phyloP scores from a whole-genome alignment of 2,113 vertebrate species.

The Picathartes gymnocephalus region DNA sequence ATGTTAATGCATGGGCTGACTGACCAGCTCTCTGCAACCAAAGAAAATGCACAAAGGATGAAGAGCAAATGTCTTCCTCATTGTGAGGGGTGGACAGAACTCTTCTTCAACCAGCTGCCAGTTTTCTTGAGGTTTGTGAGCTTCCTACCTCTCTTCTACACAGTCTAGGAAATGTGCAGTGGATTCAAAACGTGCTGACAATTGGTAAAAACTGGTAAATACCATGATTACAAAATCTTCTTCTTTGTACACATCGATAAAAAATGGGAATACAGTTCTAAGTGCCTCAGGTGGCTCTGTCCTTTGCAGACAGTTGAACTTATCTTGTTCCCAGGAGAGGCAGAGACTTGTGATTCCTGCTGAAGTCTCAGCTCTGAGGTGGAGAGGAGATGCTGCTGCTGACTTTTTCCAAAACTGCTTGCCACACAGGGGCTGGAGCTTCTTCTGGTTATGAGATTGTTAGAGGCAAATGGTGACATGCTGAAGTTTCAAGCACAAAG shows the following conservation, averaged over 20 bases:
- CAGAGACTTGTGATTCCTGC: neutral
- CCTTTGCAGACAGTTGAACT: rapidly evolving
- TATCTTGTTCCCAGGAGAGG: neutral
- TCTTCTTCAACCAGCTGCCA: neutral
- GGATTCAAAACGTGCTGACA: neutral
- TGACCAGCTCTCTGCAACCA: neutral
- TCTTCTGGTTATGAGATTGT: neutral
- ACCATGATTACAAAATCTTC: neutral
- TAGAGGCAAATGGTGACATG: neutral
- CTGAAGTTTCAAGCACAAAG: neutral
- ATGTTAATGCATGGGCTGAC: neutral
- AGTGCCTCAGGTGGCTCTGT: neutral
- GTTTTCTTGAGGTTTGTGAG: neutral
- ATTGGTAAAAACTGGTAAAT: neutral
- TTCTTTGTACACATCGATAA: neutral
- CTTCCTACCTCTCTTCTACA: neutral
- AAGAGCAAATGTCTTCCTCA: neutral
- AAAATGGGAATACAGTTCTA: neutral
- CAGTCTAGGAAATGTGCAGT: neutral
- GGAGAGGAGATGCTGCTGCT: neutral
- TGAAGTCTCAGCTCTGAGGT: neutral
- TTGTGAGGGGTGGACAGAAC: neutral
- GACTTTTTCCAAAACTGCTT: neutral
- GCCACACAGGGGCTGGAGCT: rapidly evolving
- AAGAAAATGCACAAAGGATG: neutral